phyloP scores from a whole-genome alignment of 2,888 invertebrate genomes.

The Pandemis corylana region DNA sequence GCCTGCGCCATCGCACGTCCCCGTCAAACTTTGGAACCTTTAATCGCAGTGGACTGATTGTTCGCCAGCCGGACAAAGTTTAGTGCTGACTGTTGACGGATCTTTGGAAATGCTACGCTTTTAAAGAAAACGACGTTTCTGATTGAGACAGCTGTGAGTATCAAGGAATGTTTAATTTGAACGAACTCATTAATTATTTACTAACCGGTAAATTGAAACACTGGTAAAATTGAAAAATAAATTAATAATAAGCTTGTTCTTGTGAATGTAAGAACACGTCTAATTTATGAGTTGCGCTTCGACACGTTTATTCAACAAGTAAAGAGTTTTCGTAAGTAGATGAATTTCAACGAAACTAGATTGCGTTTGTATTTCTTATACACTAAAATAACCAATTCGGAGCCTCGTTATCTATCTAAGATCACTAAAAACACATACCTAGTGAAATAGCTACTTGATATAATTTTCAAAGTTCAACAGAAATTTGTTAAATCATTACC shows the following conservation, averaged over 20 bases:
- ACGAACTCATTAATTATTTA: slow-evolving; percentile 2
- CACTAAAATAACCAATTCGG: neutral
- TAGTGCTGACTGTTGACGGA: slow-evolving; percentile 27
- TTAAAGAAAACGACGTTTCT: slow-evolving; percentile 22
- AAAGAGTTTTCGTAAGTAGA: neutral
- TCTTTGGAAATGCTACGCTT: slow-evolving; percentile 26
- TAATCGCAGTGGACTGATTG: slow-evolving; percentile 30
- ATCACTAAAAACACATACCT: neutral
- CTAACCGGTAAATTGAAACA: neutral
- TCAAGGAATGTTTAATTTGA: neutral
- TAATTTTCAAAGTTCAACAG: neutral
- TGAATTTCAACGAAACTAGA: neutral
- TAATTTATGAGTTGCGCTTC: neutral
- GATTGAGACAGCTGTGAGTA: slow-evolving; percentile 27
- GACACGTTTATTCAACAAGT: neutral
- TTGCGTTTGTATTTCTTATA: neutral
- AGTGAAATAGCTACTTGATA: neutral
- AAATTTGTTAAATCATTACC: slow-evolving; percentile 8
- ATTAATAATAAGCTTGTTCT: neutral
- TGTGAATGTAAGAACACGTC: neutral
- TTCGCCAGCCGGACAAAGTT: slow-evolving; percentile 13
- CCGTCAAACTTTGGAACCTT: slow-evolving; percentile 37
- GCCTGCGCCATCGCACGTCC: slow-evolving; percentile 17
- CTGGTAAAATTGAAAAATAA: neutral
- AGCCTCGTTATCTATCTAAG: neutral